Evolutionary conservation across 2,797 vertebrate genomes (phyloP).

Genomic region (Hozukius guyotensis): DNA sequence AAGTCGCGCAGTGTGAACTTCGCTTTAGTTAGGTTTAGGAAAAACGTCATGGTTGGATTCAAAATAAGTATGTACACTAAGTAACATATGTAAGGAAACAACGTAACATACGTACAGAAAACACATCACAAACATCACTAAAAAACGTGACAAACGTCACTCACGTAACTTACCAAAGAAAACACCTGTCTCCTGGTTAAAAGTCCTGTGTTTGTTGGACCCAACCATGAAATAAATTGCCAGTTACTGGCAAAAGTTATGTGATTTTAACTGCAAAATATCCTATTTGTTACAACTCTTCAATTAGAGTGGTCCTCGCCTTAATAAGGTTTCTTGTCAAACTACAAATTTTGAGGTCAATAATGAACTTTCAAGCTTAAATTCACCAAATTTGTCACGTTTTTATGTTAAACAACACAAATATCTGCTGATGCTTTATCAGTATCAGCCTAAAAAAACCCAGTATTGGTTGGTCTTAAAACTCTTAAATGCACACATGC

Average conservation of each 20-base stretch:
- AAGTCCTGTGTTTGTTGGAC: too few relatives aligned
- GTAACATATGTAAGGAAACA: too few relatives aligned
- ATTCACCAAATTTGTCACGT: not conserved
- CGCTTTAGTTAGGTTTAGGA: too few relatives aligned
- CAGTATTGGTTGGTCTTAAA: not conserved
- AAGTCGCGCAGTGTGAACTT: fast-evolving
- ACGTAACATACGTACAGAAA: too few relatives aligned
- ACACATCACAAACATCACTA: too few relatives aligned
- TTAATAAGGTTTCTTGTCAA: not conserved
- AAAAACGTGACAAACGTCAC: too few relatives aligned
- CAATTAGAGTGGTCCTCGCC: not conserved
- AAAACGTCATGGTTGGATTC: too few relatives aligned
- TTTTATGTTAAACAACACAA: not conserved
- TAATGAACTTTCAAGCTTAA: not conserved
- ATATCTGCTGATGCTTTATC: not conserved
- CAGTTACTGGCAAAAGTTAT: not conserved
- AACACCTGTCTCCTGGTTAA: too few relatives aligned
- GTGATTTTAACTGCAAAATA: not conserved
- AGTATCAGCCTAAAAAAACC: not conserved
- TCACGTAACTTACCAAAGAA: too few relatives aligned
- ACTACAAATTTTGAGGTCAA: not conserved
- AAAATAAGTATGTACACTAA: too few relatives aligned
- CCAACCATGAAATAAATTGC: not conserved
- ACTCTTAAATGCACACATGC: not conserved
- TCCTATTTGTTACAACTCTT: not conserved